Evolutionary conservation across 2,888 invertebrate species (phyloP), one percentile per base, ranked within the genome.

Genomic region (Philereme transversata): DNA sequence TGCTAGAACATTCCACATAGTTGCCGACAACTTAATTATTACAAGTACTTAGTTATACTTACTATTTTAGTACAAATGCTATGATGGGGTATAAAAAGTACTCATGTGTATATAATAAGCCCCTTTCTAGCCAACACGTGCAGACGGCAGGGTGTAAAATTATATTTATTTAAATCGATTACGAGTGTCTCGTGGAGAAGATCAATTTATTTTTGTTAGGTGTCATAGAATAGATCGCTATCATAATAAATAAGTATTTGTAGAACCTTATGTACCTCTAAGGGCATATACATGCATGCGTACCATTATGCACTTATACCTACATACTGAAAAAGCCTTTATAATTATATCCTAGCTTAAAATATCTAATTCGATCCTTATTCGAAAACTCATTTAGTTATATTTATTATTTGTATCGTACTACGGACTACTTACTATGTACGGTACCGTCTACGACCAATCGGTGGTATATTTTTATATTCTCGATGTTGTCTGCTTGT

Each of bases 401-500:
- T 48, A 33, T 56, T 47, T 61, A 53, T 56, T 51, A 36, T 57
- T 51, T 62, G 46, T 59, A 56, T 46, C 33, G 5, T 40, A 51
- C 41, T 46, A 54, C 34, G 33, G 46, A 58, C 45, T 47, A 45
- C 47, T 44, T 55, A 51, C 38, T 38, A 49, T 50, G 51, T 60
- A 52, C 22, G 22, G 22, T 22, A 3, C 50, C 54, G 51, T 51
- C 62, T 64, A 59, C 57, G 71, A 71, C 65, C 71, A 72, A 71
- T 69, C 57, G 63, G 70, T 73, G 71, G 68, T 64, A 77, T 75
- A 78, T 73, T 72, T 73, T 77, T 76, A 70, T 71, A 77, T 74
- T 78, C 75, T 78, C 64, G 72, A 66, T 81, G 81, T 81, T 73
- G 77, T 81, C 74, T 71, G 82, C 82, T 83, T 81, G 57, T 66